These are phyloP conservation scores for Sminthopsis crassicaudata DNA, from an alignment of 2,113 vertebrate genomes.

Conservation along the genomic window DNA sequence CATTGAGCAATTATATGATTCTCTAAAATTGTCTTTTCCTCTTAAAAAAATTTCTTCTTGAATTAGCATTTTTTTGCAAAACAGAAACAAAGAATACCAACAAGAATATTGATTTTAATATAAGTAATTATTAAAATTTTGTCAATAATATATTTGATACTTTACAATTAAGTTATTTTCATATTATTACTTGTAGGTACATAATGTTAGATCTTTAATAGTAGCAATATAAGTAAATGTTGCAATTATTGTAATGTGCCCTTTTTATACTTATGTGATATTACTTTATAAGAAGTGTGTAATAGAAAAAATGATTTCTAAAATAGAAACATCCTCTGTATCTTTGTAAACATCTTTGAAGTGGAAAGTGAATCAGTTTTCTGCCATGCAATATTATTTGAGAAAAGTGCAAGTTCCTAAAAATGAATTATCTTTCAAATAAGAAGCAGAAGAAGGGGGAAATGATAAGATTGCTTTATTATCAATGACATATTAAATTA, in stretches of 20 bases:
- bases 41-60: slow-evolving; percentile 17
- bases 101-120: slow-evolving; percentile 10
- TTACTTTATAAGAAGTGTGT: not conserved
- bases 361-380: not conserved
- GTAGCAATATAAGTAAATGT: not conserved
- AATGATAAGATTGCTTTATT: not conserved
- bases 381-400: not conserved
- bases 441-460: not conserved
- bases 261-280: not conserved
- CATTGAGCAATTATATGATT: not conserved
- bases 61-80: slow-evolving; percentile 4
- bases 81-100: not conserved
- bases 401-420: slow-evolving; percentile 1
- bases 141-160: not conserved
- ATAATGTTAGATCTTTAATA: slow-evolving; percentile 10
- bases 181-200: slow-evolving; percentile 2
- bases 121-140: not conserved
- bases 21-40: not conserved
- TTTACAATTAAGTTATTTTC: slow-evolving; percentile 1
- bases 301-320: not conserved
- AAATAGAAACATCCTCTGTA: not conserved
- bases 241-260: not conserved
- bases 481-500: no score
- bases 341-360: slow-evolving; percentile 13
- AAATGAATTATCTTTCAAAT: not conserved